Evolutionary conservation across 2,113 vertebrate species (phyloP), one percentile per base, ranked within the genome.

Genomic region (Microcebus lehilahytsara): DNA sequence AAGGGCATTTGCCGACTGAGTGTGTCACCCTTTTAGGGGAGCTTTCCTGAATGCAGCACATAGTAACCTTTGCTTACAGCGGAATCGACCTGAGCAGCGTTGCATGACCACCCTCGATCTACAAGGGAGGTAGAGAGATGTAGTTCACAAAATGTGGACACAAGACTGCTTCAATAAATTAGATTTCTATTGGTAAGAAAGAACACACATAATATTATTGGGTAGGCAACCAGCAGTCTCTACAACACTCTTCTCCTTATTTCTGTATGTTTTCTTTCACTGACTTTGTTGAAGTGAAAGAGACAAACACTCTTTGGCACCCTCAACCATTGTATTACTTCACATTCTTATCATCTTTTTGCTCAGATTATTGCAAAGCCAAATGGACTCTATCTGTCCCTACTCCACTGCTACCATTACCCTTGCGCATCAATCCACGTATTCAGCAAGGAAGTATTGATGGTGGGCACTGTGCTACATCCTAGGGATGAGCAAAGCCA

Each of bases 381-480:
- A 53, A 64, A 51, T 42, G 66, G 13, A 67, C 40, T 49, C 7
- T 6, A 14, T 62, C 34, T 87, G 51, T 60, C 46, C 4, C 8
- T 20, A 3, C 5, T 34, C 14, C 2, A 6, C 22, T 3, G 3
- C 22, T 67, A 11, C 37, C 10, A 13, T n/a, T 67, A 6, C 0
- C 19, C 19, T 12, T 53, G 30, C 77, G 19, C 22, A 81, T 22
- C 64, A 42, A 67, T 34, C 22, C 22, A 23, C 69, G 77, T 32
- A 49, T 64, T 87, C 60, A 69, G 12, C 7, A 53, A 62, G 14
- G 37, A 40, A 46, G 12, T 22, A 13, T 2, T 87, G 42, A 46
- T 22, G 11, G 84, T 17, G 27, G 12, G 14, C 16, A 60, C 17
- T 4, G 17, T 56, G 20, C 16, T 60, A 14, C 0, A 27, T 37